These are phyloP conservation scores for Euclidia mi DNA, from an alignment of 2,888 invertebrate species.

Conservation along the genomic window DNA sequence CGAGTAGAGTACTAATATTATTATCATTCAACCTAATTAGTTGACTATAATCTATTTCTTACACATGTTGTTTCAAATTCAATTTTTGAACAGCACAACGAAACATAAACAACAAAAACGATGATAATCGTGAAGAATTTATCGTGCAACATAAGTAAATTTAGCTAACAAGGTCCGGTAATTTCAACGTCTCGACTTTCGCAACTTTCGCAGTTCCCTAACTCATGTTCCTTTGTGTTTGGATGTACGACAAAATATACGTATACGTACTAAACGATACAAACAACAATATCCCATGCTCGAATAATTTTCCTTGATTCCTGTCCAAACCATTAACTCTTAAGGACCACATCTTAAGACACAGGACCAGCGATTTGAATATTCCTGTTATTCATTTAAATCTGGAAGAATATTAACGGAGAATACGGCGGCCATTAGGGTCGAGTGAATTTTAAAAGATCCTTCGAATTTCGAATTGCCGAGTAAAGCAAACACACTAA, in stretches of 20 bases:
- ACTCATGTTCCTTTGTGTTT: slow-evolving; percentile 18
- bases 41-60: no score
- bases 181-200: slow-evolving; percentile 14
- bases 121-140: slow-evolving; percentile 5
- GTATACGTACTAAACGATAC: slow-evolving; percentile 10
- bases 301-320: slow-evolving; percentile 17
- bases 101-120: slow-evolving; percentile 4
- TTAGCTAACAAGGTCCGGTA: slow-evolving; percentile 15
- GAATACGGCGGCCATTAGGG: slow-evolving; percentile 15
- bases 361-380: slow-evolving; percentile 43
- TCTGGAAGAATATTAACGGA: slow-evolving; percentile 32
- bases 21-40: no score
- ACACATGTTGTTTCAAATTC: no score
- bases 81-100: no score
- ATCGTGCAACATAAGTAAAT: slow-evolving; percentile 8
- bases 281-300: slow-evolving; percentile 13
- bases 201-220: slow-evolving; percentile 18
- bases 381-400: slow-evolving; percentile 48
- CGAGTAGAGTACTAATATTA: no score
- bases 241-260: slow-evolving; percentile 13
- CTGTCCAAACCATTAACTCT: slow-evolving; percentile 43
- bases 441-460: slow-evolving; percentile 28
- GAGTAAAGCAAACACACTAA: slow-evolving; percentile 32
- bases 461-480: slow-evolving; percentile 24
- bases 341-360: slow-evolving; percentile 31